Conservation (phyloP, 2,113 vertebrate genomes). For the Gallinago jamesoni region DNA sequence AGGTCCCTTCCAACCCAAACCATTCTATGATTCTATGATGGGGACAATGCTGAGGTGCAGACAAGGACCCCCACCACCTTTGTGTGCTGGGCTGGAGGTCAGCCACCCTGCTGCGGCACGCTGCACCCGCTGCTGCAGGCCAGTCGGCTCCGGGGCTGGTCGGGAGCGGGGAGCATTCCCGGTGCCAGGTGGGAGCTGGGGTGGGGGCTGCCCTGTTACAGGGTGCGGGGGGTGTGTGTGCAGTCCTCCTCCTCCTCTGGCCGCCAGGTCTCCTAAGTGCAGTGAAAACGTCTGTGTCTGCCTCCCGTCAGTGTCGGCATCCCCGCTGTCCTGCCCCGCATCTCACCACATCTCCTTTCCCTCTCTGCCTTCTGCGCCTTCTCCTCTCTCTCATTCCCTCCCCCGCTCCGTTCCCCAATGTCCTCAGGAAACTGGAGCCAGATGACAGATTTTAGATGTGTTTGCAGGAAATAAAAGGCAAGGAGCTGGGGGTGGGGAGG, state of each 20-base stretch:
- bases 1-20: too few species aligned
- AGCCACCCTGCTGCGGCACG: too few species aligned
- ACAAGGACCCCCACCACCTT: not conserved
- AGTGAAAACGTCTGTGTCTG: not conserved
- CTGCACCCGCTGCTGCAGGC: not conserved
- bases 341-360: not conserved
- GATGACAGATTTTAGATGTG: constrained; percentile 22
- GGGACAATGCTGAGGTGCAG: rapidly evolving
- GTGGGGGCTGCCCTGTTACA: not conserved
- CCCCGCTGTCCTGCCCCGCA: rapidly evolving
- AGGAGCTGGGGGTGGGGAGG: not conserved
- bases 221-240: not conserved
- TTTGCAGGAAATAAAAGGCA: constrained; percentile 49
- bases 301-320: not conserved
- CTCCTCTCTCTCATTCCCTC: not conserved
- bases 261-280: too few species aligned
- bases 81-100: not conserved
- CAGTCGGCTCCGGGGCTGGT: not conserved
- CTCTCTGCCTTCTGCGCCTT: not conserved
- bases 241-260: not conserved
- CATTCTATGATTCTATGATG: too few species aligned
- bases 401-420: not conserved
- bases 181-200: rapidly evolving
- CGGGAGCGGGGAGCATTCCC: not conserved
- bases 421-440: constrained; percentile 53